A percentile compares a stretch with the other conserved stretches of the same genome.
Evolutionary conservation across 2,113 vertebrate genomes (phyloP).

Genomic region (Ploceus nigricollis): DNA sequence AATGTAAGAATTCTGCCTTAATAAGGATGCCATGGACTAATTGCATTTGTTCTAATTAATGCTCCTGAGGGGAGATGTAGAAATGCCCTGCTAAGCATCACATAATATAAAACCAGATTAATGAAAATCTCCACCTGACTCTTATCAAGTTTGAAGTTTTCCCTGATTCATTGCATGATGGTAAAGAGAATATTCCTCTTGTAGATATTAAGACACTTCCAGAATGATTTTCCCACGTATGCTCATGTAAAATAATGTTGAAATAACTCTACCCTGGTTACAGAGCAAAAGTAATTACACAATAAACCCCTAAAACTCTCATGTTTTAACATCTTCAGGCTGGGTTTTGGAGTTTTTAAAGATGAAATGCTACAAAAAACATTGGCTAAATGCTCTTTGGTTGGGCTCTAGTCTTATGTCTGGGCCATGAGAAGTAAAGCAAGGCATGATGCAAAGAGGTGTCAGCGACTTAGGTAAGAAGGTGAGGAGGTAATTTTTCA

Average conservation of each 20-base stretch:
- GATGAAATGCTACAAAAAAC: neutral
- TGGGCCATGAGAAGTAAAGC: neutral
- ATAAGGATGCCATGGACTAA: neutral
- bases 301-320: neutral
- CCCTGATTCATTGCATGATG: neutral
- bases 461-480: neutral
- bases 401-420: neutral
- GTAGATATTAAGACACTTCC: neutral
- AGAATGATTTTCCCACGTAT: rapidly evolving
- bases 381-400: neutral
- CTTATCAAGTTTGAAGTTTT: neutral
- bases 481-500: neutral
- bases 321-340: neutral
- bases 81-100: neutral
- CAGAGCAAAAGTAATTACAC: neutral
- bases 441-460: neutral
- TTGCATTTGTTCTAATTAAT: conserved; percentile 10
- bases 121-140: neutral
- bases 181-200: neutral
- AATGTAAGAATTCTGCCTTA: neutral
- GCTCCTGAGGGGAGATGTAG: neutral
- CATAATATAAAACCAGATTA: neutral
- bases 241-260: neutral
- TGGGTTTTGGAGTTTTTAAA: neutral
- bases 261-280: neutral